Evolutionary conservation across 1,140 invertebrate species (phyloP).

Genomic region (Bombus sibiricus): DNA sequence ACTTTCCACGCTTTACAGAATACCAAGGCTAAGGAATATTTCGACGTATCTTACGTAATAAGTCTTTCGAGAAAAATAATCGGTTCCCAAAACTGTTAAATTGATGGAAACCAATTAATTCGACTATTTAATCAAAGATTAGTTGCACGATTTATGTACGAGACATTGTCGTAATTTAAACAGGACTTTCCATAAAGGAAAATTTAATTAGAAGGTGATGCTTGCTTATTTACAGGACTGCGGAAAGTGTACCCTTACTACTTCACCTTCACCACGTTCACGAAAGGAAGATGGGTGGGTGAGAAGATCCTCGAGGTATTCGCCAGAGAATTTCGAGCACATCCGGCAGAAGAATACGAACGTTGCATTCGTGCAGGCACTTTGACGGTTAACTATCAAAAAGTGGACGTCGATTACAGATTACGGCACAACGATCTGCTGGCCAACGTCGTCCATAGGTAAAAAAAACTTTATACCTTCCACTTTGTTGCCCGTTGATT

Average conservation of each 20-base stretch:
- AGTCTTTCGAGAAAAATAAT: neutral
- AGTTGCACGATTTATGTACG: neutral
- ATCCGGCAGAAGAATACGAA: conserved; percentile 96
- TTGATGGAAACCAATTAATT: neutral
- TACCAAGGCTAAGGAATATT: no score
- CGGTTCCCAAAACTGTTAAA: neutral
- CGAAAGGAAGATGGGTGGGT: conserved; percentile 98
- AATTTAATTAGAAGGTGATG: neutral
- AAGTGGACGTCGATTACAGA: conserved; percentile 95
- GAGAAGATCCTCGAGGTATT: conserved; percentile 97
- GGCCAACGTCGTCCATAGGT: conserved; percentile 98
- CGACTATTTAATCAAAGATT: neutral
- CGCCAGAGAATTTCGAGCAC: conserved; percentile 95
- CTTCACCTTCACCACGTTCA: conserved; percentile 98
- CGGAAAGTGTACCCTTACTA: conserved; percentile 99
- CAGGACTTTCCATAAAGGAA: no score
- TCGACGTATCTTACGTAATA: no score
- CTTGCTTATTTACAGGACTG: conserved; percentile 86
- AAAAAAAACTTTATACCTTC: conserved; percentile 30
- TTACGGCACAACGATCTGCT: conserved; percentile 97
- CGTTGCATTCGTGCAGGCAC: conserved; percentile 95
- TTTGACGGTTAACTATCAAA: conserved; percentile 97
- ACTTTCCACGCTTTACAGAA: no score
- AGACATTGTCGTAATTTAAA: neutral
- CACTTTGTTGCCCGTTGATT: neutral